Base-by-base conservation (phyloP, 1,140 invertebrate species). In the Pseudomyrmex sp. region DNA sequence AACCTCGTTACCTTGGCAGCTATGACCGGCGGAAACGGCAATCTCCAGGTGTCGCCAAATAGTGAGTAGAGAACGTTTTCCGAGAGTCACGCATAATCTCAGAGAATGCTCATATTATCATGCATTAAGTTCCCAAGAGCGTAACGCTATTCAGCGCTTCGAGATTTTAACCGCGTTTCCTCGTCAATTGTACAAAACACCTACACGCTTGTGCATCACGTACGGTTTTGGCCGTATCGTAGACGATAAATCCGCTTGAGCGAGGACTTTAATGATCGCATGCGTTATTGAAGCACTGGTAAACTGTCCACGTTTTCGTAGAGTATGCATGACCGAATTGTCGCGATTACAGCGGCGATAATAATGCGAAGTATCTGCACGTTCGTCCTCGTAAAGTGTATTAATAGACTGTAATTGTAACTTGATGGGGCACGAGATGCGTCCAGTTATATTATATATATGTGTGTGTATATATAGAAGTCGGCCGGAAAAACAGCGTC, bases 1-100 rank as follows among this genome's bases (percentile, higher is more conserved):
- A 98, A 98, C 94, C 94, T 99, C 90, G 97, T 98, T 75, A 97
- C 98, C 44, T 94, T 98, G 86, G 98, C 98, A 50, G 97, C 98
- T 12, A 98, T 98, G 95, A 96, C 97, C 69, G 95, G 95, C 85
- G 95, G 94, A 84, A 95, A 95, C 26, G 74, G 76, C 87, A 93
- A 94, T 83, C 94, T 95, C 86, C 95, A 95, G 90, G 95, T 96
- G 80, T 95, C 95, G 83, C 95, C 95, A 89, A 95, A 95, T 92
- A 95, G 95, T 95, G 92, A 94, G 93, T 95, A 90, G 82, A 52
- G 61, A 68, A 69, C 70, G 77, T 73, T 83, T 87, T 48, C 44
- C 52, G 68, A 50, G 20, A 46, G 35, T 35, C 35, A 35, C 46
- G 44, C 69, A 74, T 66, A 52, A 59, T 74, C 35, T 35, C n/a